Conservation (phyloP, 2,888 invertebrate species). For the Andrena hattorfiana region DNA sequence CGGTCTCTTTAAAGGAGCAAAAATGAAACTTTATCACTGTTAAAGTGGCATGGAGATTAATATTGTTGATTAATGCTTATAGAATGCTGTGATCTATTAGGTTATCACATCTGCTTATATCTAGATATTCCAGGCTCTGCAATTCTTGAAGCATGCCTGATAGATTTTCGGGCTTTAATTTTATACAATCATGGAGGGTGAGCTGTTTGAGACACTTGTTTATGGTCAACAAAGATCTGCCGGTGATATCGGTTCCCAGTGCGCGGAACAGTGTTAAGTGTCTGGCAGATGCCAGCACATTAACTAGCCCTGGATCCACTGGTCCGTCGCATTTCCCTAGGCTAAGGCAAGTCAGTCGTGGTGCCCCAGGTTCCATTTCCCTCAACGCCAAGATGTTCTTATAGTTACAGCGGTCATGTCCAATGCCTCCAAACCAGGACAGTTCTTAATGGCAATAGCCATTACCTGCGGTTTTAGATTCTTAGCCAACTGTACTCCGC, state of each 20-base stretch:
- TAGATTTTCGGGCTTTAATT: background rate
- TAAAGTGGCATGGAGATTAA: background rate
- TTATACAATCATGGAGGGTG: background rate
- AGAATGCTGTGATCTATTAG: background rate
- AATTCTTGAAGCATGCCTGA: background rate
- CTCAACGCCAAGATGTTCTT: background rate
- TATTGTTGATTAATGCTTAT: background rate
- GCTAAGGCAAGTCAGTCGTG: accelerated
- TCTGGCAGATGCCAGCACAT: background rate
- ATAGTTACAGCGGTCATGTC: background rate
- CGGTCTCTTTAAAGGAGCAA: background rate
- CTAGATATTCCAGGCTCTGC: background rate
- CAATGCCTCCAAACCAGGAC: background rate
- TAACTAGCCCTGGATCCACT: background rate
- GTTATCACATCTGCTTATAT: background rate
- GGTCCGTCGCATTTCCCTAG: background rate
- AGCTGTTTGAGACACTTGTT: background rate
- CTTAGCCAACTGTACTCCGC: background rate
- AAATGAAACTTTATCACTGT: no score
- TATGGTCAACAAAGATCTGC: background rate
- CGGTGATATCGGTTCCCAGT: no score
- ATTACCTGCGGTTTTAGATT: background rate
- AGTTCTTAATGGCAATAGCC: background rate
- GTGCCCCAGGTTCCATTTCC: background rate
- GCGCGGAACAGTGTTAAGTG: background rate